Evolutionary conservation across 2,797 vertebrate genomes (phyloP).

Genomic region (Spondyliosoma cantharus): DNA sequence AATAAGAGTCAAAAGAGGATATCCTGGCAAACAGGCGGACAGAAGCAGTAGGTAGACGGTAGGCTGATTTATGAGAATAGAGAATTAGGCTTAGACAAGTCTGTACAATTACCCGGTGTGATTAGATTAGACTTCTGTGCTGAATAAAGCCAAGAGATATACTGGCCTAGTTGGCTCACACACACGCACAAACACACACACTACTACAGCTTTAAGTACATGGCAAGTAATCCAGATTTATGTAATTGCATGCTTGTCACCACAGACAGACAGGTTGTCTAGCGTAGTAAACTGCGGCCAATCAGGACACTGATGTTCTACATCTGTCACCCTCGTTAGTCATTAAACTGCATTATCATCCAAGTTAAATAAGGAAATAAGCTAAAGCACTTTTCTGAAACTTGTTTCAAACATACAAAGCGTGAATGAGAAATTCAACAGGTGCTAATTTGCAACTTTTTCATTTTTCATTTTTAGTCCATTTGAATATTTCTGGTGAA

Average conservation of each 20-base stretch:
- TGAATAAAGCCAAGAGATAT: conserved; percentile 55
- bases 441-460: background rate
- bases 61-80: conserved; percentile 30
- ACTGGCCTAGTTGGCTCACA: conserved; percentile 59
- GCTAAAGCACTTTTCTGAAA: conserved; percentile 14
- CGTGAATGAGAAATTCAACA: conserved; percentile 5
- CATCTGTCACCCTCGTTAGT: conserved; percentile 47
- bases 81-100: conserved; percentile 58
- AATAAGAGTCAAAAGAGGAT: background rate
- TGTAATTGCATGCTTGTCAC: conserved; percentile 58
- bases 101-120: conserved; percentile 64
- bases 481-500: conserved; percentile 7
- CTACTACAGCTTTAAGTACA: conserved; percentile 45
- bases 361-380: conserved; percentile 14
- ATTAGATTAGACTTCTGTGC: conserved; percentile 65
- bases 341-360: conserved; percentile 46
- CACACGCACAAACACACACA: conserved; percentile 30
- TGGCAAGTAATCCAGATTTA: conserved; percentile 60
- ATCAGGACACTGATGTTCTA: conserved; percentile 45
- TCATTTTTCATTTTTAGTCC: background rate
- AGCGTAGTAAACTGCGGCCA: conserved; percentile 49
- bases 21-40: conserved; percentile 4
- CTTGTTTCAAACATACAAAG: conserved; percentile 9
- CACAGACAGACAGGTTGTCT: conserved; percentile 57
- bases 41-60: conserved; percentile 29